phyloP scores from a whole-genome alignment of 2,888 invertebrate genomes.

The Lamproptera curius region DNA sequence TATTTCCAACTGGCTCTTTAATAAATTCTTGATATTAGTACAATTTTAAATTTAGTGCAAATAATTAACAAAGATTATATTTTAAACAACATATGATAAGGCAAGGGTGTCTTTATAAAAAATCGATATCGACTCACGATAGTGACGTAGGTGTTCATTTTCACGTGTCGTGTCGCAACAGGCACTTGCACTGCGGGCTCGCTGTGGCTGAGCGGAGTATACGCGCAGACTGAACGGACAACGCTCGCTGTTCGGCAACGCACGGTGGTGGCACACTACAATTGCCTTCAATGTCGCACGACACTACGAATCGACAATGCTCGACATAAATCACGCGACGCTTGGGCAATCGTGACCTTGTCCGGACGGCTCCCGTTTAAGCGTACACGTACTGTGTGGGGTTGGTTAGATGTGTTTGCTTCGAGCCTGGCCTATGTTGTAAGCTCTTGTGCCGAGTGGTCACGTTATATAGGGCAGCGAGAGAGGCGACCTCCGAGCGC shows the following conservation, averaged over 20 bases:
- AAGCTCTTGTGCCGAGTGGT: conserved; percentile 55
- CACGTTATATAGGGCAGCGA: conserved; percentile 69
- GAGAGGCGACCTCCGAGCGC: conserved; percentile 58
- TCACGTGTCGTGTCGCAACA: conserved; percentile 5
- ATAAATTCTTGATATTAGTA: too few species aligned
- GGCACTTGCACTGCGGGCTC: too few species aligned
- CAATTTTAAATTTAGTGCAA: too few species aligned
- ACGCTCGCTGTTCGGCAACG: conserved; percentile 39
- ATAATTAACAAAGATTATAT: too few species aligned
- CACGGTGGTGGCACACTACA: conserved; percentile 53
- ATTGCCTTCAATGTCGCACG: conserved; percentile 47
- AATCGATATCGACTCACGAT: conserved; percentile 50
- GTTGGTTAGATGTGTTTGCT: conserved; percentile 50
- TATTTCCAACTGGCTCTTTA: too few species aligned
- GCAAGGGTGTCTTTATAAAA: too few species aligned
- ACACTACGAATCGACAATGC: conserved; percentile 33
- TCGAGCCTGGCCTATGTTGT: conserved; percentile 60
- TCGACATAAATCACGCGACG: conserved; percentile 43
- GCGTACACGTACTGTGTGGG: conserved; percentile 49
- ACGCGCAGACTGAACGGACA: conserved; percentile 51
- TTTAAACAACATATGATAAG: too few species aligned
- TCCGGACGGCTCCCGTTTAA: conserved; percentile 39
- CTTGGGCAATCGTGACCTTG: conserved; percentile 48
- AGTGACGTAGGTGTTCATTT: conserved; percentile 62
- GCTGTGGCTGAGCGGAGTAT: conserved; percentile 34